A percentile compares a stretch with the other conserved stretches of the same genome.
Conservation (phyloP, 2,113 vertebrate genomes). For the Agelaius tricolor region DNA sequence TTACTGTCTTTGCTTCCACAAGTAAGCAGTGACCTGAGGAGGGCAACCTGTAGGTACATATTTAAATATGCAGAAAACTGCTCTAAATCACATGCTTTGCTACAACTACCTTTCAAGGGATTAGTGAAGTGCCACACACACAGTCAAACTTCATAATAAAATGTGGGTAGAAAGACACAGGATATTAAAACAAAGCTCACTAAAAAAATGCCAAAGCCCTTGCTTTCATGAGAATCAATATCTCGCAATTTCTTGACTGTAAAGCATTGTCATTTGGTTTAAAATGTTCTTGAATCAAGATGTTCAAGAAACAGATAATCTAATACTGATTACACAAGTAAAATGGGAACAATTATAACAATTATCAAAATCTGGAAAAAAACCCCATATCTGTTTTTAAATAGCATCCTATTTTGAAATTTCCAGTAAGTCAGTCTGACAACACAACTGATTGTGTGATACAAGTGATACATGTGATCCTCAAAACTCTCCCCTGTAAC, state of each 20-base stretch:
- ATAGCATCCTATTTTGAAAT: background rate
- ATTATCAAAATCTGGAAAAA: background rate
- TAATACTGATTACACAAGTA: background rate
- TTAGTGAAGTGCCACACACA: background rate
- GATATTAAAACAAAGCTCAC: background rate
- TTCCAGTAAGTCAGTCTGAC: background rate
- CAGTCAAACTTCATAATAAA: background rate
- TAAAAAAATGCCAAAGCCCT: background rate
- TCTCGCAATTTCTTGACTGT: background rate
- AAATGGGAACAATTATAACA: background rate
- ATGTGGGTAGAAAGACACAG: background rate
- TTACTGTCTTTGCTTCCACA: background rate
- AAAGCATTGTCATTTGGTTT: background rate
- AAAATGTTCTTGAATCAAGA: background rate
- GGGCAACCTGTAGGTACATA: background rate
- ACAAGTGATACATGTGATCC: background rate
- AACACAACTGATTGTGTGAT: background rate
- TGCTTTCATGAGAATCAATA: background rate
- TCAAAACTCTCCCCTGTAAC: background rate
- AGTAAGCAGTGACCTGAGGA: background rate
- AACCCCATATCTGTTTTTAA: fast-evolving
- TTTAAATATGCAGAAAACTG: background rate
- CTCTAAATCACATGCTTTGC: background rate
- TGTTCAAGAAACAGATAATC: background rate
- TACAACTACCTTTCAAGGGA: background rate